Evolutionary conservation across 2,888 invertebrate species (phyloP).

Genomic region (Diarsia mendica): DNA sequence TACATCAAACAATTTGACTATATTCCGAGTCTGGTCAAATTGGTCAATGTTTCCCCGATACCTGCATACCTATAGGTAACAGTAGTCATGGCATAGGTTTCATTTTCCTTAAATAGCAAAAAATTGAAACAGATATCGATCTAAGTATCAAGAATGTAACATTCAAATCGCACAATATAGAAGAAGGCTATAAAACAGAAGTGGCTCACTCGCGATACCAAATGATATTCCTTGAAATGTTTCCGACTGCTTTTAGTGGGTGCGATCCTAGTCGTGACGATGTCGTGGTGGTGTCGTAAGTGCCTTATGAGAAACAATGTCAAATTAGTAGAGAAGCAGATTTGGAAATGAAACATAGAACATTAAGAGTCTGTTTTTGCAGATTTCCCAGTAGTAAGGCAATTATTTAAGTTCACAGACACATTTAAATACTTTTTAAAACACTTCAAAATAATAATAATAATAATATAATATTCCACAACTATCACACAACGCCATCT

Average conservation of each 20-base stretch:
- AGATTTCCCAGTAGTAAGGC: background rate
- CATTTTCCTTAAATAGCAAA: too few species aligned
- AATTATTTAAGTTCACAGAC: background rate
- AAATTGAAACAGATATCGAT: constrained; percentile 53
- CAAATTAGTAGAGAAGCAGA: too few species aligned
- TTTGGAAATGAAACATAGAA: accelerated
- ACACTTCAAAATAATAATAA: too few species aligned
- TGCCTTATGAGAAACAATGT: background rate
- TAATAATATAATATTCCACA: too few species aligned
- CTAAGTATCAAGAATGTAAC: constrained; percentile 53
- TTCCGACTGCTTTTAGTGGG: constrained; percentile 57
- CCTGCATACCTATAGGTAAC: too few species aligned
- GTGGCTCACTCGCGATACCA: constrained; percentile 68
- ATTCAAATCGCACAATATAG: constrained; percentile 71
- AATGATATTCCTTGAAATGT: constrained; percentile 73
- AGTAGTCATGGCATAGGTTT: too few species aligned
- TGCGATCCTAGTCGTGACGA: constrained; percentile 45
- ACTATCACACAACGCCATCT: too few species aligned
- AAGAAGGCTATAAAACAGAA: constrained; percentile 68
- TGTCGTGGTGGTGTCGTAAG: constrained; percentile 20
- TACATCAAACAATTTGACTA: too few species aligned
- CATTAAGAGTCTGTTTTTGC: background rate
- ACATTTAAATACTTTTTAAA: too few species aligned
- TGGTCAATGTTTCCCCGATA: too few species aligned
- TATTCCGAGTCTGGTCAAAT: too few species aligned